These are phyloP conservation scores for Hippoglossus stenolepis DNA, from an alignment of 2,113 vertebrate genomes.

Conservation along the genomic window DNA sequence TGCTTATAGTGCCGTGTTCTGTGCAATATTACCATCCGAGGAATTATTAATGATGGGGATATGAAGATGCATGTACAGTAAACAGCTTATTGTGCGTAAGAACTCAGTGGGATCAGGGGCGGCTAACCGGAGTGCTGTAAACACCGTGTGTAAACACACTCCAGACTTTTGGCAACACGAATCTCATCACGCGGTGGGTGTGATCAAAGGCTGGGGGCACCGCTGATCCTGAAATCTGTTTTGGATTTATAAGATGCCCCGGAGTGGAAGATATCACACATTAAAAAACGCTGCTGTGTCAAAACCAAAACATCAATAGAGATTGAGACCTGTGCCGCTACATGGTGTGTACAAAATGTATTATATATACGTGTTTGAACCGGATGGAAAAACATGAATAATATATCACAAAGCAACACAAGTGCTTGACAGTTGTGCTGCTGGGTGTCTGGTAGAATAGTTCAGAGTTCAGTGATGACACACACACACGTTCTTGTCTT, in stretches of 20 bases:
- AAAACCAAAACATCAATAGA: conserved; percentile 4
- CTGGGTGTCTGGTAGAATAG: not conserved
- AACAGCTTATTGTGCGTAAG: conserved; percentile 44
- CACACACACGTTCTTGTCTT: not conserved
- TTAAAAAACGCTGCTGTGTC: conserved; percentile 16
- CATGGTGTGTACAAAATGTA: not conserved
- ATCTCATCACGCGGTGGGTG: conserved; percentile 24
- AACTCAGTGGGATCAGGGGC: conserved; percentile 33
- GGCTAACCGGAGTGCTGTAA: conserved; percentile 29
- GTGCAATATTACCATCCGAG: conserved; percentile 2
- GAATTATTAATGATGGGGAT: conserved; percentile 27
- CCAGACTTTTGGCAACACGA: conserved; percentile 48
- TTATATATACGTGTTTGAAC: not conserved
- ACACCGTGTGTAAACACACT: conserved; percentile 52
- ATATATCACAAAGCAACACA: conserved; percentile 1
- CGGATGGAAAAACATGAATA: conserved; percentile 2
- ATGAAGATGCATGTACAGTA: conserved; percentile 32
- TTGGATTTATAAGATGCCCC: conserved; percentile 14
- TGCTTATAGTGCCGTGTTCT: conserved; percentile 10
- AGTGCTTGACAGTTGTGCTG: not conserved
- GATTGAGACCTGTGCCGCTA: not conserved
- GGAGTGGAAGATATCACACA: conserved; percentile 13
- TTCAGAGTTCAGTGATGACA: conserved; percentile 6
- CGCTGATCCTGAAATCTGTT: conserved; percentile 46
- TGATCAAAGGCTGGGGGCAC: conserved; percentile 53